Percentiles rank a stretch among this genome's conserved stretches.
phyloP scores from a whole-genome alignment of 2,113 vertebrate genomes.

The Pelobates fuscus region DNA sequence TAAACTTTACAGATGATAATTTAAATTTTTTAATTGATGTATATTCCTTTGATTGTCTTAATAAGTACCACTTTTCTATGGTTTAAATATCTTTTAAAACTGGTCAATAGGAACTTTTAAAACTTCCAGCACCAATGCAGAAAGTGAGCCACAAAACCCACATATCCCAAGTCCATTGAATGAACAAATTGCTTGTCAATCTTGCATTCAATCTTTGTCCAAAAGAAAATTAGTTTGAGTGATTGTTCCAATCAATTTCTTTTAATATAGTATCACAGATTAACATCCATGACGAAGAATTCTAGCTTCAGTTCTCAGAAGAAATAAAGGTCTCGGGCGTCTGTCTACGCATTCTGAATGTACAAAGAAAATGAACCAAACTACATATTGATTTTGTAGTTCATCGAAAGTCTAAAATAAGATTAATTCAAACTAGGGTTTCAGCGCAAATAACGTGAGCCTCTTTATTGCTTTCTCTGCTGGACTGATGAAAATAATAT shows the following conservation, averaged over 20 bases:
- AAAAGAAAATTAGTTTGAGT: constrained; percentile 48
- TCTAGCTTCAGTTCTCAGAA: constrained; percentile 44
- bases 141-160: constrained; percentile 34
- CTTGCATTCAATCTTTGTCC: constrained; percentile 46
- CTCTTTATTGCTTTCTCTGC: constrained; percentile 3
- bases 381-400: constrained; percentile 46
- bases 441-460: constrained; percentile 25
- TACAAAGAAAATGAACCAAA: constrained; percentile 48
- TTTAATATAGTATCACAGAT: constrained; percentile 50
- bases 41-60: too few species aligned
- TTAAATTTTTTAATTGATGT: too few species aligned
- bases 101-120: neutral
- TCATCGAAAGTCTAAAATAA: constrained; percentile 43
- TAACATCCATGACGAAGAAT: constrained; percentile 46
- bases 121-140: constrained; percentile 24
- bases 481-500: constrained; percentile 9
- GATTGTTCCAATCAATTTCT: constrained; percentile 47
- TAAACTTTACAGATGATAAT: too few species aligned
- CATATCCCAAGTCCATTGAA: constrained; percentile 24
- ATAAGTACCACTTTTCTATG: too few species aligned
- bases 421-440: constrained; percentile 42
- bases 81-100: neutral
- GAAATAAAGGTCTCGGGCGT: constrained; percentile 33
- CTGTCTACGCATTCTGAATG: constrained; percentile 42
- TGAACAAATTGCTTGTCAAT: constrained; percentile 50